phyloP scores from a whole-genome alignment of 2,888 invertebrate species.

The Trichogramma dendrolimi region DNA sequence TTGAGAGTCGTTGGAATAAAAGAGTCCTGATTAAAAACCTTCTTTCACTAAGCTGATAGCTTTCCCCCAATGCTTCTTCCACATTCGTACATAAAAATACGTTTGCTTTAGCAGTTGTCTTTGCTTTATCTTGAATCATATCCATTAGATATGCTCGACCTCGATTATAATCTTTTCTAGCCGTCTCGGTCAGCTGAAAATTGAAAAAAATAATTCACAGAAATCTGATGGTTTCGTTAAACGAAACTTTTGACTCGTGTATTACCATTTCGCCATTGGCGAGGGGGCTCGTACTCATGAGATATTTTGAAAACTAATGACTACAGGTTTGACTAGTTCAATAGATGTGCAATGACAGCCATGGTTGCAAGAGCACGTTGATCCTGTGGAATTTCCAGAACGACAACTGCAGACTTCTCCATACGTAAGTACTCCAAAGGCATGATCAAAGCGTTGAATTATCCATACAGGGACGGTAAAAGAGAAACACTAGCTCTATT shows the following conservation, averaged over 20 bases:
- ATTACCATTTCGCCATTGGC: constrained; percentile 68
- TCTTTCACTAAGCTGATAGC: too few relatives aligned
- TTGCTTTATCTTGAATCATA: constrained; percentile 49
- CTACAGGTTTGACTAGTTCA: constrained; percentile 77
- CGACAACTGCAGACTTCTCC: constrained; percentile 47
- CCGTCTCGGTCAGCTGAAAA: constrained; percentile 76
- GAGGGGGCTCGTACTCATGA: constrained; percentile 55
- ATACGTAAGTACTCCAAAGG: constrained; percentile 48
- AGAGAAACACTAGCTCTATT: constrained; percentile 45
- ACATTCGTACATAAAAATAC: too few relatives aligned
- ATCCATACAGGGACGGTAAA: constrained; percentile 42
- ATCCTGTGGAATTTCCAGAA: constrained; percentile 48
- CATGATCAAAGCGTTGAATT: constrained; percentile 45
- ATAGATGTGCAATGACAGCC: constrained; percentile 90
- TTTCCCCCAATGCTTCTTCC: too few relatives aligned
- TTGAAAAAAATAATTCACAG: constrained; percentile 1
- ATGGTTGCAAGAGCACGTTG: constrained; percentile 54
- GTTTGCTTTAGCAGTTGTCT: too few relatives aligned
- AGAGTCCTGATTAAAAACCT: too few relatives aligned
- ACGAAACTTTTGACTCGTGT: constrained; percentile 1
- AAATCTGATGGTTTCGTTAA: not conserved
- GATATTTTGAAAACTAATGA: constrained; percentile 83
- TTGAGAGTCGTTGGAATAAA: too few relatives aligned
- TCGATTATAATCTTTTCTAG: constrained; percentile 92
- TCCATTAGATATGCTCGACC: constrained; percentile 89